phyloP scores from a whole-genome alignment of 92 coral and sea anemone genomes.

The Epizoanthus rinbou region DNA sequence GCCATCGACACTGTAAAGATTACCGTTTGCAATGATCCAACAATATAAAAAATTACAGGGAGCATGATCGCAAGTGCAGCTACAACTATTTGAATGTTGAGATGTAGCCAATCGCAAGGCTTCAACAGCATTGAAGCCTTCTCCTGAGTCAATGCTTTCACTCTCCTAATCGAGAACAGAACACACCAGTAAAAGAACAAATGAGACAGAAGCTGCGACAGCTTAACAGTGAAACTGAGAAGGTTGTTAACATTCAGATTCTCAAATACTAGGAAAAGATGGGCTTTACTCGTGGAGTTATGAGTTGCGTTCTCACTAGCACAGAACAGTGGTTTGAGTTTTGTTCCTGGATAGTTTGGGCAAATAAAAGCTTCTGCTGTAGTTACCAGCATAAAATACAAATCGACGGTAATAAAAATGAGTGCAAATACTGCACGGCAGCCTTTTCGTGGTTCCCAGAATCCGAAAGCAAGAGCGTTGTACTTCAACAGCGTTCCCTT shows the following conservation, averaged over 20 bases:
- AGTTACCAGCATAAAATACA: slow-evolving; percentile 38
- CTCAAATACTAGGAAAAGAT: slow-evolving; percentile 1
- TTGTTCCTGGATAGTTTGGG: slow-evolving; percentile 17
- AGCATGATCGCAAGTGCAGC: slow-evolving; percentile 33
- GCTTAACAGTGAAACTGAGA: slow-evolving; percentile 10
- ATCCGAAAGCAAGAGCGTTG: slow-evolving; percentile 50
- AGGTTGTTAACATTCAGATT: slow-evolving; percentile 8
- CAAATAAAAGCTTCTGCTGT: slow-evolving; percentile 48
- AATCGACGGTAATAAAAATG: slow-evolving; percentile 42
- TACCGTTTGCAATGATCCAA: neutral
- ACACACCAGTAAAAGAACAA: slow-evolving; percentile 63
- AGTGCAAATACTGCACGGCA: slow-evolving; percentile 42
- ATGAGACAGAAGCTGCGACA: slow-evolving; percentile 61
- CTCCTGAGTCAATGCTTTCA: slow-evolving; percentile 38
- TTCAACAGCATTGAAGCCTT: slow-evolving; percentile 43
- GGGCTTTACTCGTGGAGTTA: neutral
- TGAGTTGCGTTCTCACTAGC: neutral
- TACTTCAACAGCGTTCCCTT: slow-evolving; percentile 58
- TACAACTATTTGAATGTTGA: slow-evolving; percentile 42
- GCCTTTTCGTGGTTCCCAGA: slow-evolving; percentile 63
- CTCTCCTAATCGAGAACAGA: slow-evolving; percentile 39
- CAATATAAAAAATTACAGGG: neutral
- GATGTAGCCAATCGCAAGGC: slow-evolving; percentile 51
- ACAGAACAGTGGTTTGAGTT: neutral
- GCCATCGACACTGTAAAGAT: neutral